Evolutionary conservation across 2,888 invertebrate genomes (phyloP), one percentile per base, ranked within the genome.

Genomic region (Amorpha juglandis): DNA sequence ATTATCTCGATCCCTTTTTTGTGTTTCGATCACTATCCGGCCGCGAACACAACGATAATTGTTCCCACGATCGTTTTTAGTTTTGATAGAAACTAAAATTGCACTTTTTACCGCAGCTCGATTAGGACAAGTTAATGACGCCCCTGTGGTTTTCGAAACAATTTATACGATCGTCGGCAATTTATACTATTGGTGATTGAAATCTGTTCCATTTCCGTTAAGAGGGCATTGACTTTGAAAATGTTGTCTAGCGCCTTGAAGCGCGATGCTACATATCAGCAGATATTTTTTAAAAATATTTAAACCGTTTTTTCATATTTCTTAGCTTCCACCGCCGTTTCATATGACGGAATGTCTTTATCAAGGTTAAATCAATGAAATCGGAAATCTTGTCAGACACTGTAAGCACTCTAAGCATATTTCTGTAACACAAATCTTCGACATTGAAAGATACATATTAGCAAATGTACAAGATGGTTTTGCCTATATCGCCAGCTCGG

Each of bases 1-100:
- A 88, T 90, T 89, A 90, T 86, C 84, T 86, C 82, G 84, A 83
- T 86, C 90, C 91, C 89, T 91, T 93, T 93, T 92, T 92, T 93
- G 90, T 90, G 88, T 84, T 86, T 79, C 84, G 87, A 90, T 91
- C 86, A 88, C 89, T 90, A 91, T 90, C 88, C 88, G 85, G 90
- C 88, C 89, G 88, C 90, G 88, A 89, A 91, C 87, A 84, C 86
- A 84, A 75, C 86, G 82, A 89, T 86, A 81, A 74, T 76, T 82
- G 84, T 91, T 92, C 91, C 88, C 92, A 92, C 91, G 90, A 83
- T 86, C 77, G 80, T 79, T 76, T 77, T 80, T 80, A 82, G 87
- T 88, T 58, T 83, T 81, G 82, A 88, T 87, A 85, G 82, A 84
- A 79, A 73, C 78, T 82, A 83, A 85, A 89, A 88, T 89, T 85